phyloP scores from a whole-genome alignment of 2,113 vertebrate species.

The Rynchops niger region DNA sequence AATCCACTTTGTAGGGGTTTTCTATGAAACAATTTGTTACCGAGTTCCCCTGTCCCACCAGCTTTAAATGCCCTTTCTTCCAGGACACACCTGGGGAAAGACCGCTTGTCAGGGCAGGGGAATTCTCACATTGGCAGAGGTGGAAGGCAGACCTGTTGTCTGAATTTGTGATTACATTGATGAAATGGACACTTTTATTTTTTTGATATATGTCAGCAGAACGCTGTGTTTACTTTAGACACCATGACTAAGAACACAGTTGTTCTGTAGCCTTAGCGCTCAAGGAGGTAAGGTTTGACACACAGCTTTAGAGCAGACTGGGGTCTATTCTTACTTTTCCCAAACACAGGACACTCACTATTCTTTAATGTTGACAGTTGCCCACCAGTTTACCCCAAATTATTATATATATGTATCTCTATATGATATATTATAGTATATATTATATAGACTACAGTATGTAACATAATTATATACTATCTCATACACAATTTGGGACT shows the following conservation, averaged over 20 bases:
- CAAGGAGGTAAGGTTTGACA: not conserved
- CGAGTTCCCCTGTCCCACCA: accelerated
- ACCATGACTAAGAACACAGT: not conserved
- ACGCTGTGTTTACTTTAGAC: not conserved
- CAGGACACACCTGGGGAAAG: not conserved
- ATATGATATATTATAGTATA: not conserved
- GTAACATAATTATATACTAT: not conserved
- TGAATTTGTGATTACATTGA: not conserved
- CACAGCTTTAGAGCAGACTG: not conserved
- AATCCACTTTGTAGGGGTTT: not conserved
- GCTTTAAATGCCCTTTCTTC: not conserved
- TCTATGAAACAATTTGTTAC: not conserved
- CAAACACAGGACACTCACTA: not conserved
- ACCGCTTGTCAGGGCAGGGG: not conserved
- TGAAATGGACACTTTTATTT: not conserved
- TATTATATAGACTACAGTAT: not conserved
- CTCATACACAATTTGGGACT: not conserved
- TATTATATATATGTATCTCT: not conserved
- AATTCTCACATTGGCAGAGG: not conserved
- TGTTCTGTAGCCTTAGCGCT: not conserved
- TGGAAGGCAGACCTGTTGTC: not conserved
- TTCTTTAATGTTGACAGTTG: not conserved
- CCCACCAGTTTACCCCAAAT: not conserved
- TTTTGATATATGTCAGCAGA: not conserved
- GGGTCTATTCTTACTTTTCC: not conserved